Percentiles rank a stretch among this genome's conserved stretches.
phyloP scores from a whole-genome alignment of 2,888 invertebrate species.

The Dysmachus trigonus region DNA sequence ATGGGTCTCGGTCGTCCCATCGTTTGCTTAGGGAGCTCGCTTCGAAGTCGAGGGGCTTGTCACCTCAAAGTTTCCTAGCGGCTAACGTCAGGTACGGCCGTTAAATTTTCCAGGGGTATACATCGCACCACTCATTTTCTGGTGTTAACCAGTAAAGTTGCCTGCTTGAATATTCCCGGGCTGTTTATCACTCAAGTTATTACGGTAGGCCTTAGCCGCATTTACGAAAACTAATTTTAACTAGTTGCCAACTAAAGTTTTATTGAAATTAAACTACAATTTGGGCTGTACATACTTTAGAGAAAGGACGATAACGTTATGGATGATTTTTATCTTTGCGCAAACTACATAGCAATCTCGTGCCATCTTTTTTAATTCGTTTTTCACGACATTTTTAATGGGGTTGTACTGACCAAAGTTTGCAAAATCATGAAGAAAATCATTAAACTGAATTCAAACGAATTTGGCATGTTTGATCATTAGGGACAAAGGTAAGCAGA shows the following conservation, averaged over 20 bases:
- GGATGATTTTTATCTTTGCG: no score
- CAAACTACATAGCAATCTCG: background rate
- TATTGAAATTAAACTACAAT: background rate
- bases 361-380: no score
- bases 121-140: background rate
- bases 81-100: background rate
- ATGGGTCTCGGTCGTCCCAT: background rate
- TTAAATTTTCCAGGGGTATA: background rate
- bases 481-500: no score
- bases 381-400: no score
- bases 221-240: background rate
- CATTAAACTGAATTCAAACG: no score
- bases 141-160: background rate
- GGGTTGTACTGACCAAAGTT: no score
- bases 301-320: background rate
- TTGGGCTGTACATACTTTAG: background rate
- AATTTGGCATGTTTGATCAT: no score
- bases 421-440: no score
- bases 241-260: background rate
- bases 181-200: background rate
- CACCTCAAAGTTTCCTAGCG: background rate
- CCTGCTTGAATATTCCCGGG: background rate
- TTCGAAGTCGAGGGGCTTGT: background rate
- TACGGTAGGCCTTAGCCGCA: background rate
- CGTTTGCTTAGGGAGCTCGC: background rate